These are phyloP conservation scores for Drosophila kanapiae DNA, from an alignment of 1,140 invertebrate species.

Conservation along the genomic window DNA sequence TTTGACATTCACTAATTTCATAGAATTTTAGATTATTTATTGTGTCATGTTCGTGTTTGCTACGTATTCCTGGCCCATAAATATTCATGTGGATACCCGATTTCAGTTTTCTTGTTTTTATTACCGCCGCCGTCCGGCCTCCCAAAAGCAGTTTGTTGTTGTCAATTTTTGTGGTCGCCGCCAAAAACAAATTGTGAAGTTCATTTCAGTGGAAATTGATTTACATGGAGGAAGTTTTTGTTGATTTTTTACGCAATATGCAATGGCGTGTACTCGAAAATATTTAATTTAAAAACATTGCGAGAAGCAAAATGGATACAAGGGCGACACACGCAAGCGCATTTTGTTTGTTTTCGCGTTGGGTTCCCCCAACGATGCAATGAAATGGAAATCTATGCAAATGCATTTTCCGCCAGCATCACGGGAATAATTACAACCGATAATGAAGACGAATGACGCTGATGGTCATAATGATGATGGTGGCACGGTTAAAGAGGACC, in stretches of 20 bases:
- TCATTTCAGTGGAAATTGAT: constrained; percentile 77
- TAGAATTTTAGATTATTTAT: constrained; percentile 82
- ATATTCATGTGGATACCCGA: constrained; percentile 69
- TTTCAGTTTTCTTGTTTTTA: constrained; percentile 61
- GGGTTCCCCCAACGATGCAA: constrained; percentile 28
- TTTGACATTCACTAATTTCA: constrained; percentile 80
- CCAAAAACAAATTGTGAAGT: constrained; percentile 63
- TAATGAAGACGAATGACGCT: constrained; percentile 45
- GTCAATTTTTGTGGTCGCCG: constrained; percentile 29
- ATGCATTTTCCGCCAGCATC: constrained; percentile 39
- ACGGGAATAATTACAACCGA: constrained; percentile 55
- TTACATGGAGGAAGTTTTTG: constrained; percentile 65
- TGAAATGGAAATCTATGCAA: constrained; percentile 69
- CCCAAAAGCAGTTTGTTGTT: constrained; percentile 30
- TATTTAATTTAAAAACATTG: constrained; percentile 77
- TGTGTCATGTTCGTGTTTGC: constrained; percentile 46
- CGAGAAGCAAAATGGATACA: neutral
- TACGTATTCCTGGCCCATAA: constrained; percentile 55
- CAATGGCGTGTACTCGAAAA: constrained; percentile 55
- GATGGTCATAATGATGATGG: constrained; percentile 8
- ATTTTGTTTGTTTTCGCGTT: constrained; percentile 58
- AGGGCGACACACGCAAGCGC: neutral
- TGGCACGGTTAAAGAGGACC: constrained; percentile 5
- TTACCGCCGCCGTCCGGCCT: constrained; percentile 12
- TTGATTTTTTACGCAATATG: constrained; percentile 37